Evolutionary conservation across 2,113 vertebrate genomes (phyloP).

Genomic region (Charina bottae): DNA sequence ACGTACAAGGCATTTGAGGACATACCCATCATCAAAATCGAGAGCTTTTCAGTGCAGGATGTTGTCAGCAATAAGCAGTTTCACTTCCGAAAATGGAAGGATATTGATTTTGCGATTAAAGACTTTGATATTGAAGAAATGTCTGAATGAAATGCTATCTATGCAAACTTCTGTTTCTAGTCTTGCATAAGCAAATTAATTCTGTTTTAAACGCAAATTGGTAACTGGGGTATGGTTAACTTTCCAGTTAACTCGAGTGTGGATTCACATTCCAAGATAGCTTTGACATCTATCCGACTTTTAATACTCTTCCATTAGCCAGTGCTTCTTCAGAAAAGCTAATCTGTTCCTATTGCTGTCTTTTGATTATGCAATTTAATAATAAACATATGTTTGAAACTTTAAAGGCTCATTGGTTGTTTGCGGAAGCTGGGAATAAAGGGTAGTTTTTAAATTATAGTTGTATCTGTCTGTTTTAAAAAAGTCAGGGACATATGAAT

Average conservation of each 20-base stretch:
- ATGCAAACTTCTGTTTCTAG: not conserved
- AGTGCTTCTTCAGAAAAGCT: not conserved
- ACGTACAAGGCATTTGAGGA: constrained; percentile 72
- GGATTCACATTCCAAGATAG: not conserved
- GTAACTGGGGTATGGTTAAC: not conserved
- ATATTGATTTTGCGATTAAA: constrained; percentile 66
- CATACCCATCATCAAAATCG: constrained; percentile 80
- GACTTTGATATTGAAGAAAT: constrained; percentile 71
- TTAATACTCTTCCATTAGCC: not conserved
- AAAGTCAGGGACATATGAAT: not conserved
- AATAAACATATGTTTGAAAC: not conserved
- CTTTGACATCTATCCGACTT: not conserved
- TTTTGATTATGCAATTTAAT: not conserved
- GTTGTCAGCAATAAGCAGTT: constrained; percentile 52
- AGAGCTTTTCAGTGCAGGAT: constrained; percentile 76
- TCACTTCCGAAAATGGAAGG: constrained; percentile 72
- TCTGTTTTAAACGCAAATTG: not conserved
- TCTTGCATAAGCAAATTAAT: not conserved
- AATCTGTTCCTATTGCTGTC: not conserved
- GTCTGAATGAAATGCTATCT: not conserved
- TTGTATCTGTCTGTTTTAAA: not conserved
- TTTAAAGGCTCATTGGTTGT: not conserved
- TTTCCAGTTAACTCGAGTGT: not conserved
- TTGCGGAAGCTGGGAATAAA: not conserved
- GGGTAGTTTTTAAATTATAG: not conserved